Conservation (phyloP, 2,888 invertebrate species). For the Eristalinus aeneus region DNA sequence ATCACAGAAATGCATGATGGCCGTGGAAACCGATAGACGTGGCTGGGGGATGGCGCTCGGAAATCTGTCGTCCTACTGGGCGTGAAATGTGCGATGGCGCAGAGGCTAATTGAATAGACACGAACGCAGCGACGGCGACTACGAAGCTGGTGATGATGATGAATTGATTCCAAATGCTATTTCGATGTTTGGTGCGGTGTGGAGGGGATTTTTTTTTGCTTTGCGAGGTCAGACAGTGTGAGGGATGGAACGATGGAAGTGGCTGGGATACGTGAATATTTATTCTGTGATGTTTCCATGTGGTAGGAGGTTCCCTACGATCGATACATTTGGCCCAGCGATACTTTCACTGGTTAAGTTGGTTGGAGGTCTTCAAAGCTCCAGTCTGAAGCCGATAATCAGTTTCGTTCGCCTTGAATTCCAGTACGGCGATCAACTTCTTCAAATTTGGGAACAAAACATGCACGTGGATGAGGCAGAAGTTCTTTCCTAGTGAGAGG, state of each 20-base stretch:
- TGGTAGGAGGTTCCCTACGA: too few relatives aligned
- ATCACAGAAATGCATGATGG: slow-evolving; percentile 4
- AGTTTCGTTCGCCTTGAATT: too few relatives aligned
- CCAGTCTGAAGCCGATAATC: too few relatives aligned
- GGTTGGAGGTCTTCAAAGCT: too few relatives aligned
- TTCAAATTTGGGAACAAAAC: too few relatives aligned
- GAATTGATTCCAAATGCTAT: slow-evolving; percentile 25
- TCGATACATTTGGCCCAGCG: too few relatives aligned
- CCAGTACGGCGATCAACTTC: too few relatives aligned
- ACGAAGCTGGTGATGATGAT: slow-evolving; percentile 22
- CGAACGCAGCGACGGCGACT: background rate
- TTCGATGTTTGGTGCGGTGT: background rate
- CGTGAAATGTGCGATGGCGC: background rate
- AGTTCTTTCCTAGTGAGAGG: too few relatives aligned
- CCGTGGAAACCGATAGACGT: background rate
- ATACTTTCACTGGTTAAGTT: too few relatives aligned
- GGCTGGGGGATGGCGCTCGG: background rate
- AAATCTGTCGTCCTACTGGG: background rate
- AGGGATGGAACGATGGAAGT: background rate
- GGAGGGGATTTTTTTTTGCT: background rate
- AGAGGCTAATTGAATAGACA: slow-evolving; percentile 39
- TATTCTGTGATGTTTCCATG: too few relatives aligned
- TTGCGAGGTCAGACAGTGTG: background rate
- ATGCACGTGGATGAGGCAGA: too few relatives aligned
- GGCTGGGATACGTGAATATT: too few relatives aligned